Percentiles rank a stretch among this genome's conserved stretches.
Evolutionary conservation across 2,888 invertebrate species (phyloP).

Genomic region (Merodon equestris): DNA sequence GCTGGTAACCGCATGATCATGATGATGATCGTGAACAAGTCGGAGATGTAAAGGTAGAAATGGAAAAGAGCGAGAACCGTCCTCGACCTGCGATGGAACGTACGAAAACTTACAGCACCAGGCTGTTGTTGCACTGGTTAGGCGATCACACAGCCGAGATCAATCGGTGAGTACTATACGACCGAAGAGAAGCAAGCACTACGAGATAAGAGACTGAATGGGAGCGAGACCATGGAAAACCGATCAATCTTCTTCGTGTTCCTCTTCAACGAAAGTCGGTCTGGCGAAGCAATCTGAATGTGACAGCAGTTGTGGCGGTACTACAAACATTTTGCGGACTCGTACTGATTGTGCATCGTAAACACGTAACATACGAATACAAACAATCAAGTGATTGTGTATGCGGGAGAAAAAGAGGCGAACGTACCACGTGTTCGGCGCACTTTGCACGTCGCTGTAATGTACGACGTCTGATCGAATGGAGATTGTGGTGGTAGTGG

Average conservation of each 20-base stretch:
- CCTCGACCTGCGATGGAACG: slow-evolving; percentile 46
- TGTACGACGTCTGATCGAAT: background rate
- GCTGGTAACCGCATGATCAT: slow-evolving; percentile 55
- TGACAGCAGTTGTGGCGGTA: slow-evolving; percentile 19
- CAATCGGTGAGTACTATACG: slow-evolving; percentile 27
- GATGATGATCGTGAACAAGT: slow-evolving; percentile 20
- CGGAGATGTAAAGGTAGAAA: too few species aligned
- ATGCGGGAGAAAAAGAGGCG: background rate
- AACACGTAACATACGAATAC: background rate
- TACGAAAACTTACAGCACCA: slow-evolving; percentile 4
- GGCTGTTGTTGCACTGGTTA: slow-evolving; percentile 2
- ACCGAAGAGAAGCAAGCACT: slow-evolving; percentile 19
- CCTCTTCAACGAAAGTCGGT: slow-evolving; percentile 19
- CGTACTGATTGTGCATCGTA: slow-evolving; percentile 30
- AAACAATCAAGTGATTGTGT: background rate
- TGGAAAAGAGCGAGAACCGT: slow-evolving; percentile 60
- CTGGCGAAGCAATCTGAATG: too few species aligned
- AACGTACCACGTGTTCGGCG: slow-evolving; percentile 50
- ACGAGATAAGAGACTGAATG: slow-evolving; percentile 21
- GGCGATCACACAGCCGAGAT: slow-evolving; percentile 14
- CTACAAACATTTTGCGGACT: slow-evolving; percentile 30
- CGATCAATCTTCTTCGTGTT: slow-evolving; percentile 26
- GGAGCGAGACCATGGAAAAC: background rate
- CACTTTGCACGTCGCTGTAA: slow-evolving; percentile 29
- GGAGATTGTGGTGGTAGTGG: slow-evolving; percentile 3